Conservation (phyloP, 1,140 invertebrate genomes). For the Eciton burchellii region DNA sequence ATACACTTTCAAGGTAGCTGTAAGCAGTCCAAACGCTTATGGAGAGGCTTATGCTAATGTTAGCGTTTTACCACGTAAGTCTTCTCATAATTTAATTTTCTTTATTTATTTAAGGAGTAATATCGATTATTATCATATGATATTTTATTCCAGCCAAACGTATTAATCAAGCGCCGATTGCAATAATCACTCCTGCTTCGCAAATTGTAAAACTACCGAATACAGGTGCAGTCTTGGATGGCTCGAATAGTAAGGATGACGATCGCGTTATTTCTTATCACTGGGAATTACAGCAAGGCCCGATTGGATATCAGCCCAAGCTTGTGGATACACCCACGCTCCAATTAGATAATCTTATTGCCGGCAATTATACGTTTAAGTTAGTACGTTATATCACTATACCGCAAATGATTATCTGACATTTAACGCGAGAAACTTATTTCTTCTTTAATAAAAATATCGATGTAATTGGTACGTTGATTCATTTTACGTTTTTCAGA, state of each 20-base stretch:
- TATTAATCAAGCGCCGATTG: conserved; percentile 93
- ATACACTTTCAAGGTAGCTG: conserved; percentile 95
- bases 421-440: too few species aligned
- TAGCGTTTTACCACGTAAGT: conserved; percentile 93
- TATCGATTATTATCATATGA: conserved; percentile 15
- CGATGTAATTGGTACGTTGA: too few species aligned
- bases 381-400: conserved; percentile 74
- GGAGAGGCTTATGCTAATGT: conserved; percentile 96
- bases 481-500: too few species aligned
- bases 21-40: conserved; percentile 90
- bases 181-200: conserved; percentile 93
- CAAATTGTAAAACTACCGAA: conserved; percentile 96
- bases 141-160: conserved; percentile 89
- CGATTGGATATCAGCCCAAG: conserved; percentile 93
- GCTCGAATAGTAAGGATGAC: conserved; percentile 92
- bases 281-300: conserved; percentile 96
- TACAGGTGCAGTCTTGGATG: conserved; percentile 95
- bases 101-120: background rate
- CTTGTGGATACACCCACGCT: conserved; percentile 93
- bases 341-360: conserved; percentile 92
- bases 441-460: too few species aligned
- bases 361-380: conserved; percentile 97
- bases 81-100: conserved; percentile 13
- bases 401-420: too few species aligned
- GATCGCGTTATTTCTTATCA: conserved; percentile 94